Percentiles rank a stretch among this genome's conserved stretches.
phyloP scores from a whole-genome alignment of 2,797 vertebrate species.

The Peromyscus nudipes region DNA sequence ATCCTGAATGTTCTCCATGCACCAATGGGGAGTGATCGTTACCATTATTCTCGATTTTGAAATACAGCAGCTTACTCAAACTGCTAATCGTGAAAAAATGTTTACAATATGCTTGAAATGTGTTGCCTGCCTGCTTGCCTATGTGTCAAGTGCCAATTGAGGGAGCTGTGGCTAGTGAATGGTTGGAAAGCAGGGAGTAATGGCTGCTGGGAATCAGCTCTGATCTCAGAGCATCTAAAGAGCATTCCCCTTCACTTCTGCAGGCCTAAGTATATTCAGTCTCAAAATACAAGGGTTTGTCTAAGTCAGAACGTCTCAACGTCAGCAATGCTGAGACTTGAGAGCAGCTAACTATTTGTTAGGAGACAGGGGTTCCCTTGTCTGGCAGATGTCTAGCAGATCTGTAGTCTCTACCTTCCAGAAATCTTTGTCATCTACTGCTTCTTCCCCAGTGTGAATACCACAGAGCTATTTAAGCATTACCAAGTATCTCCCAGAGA shows the following conservation, averaged over 20 bases:
- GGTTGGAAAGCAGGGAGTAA: not conserved
- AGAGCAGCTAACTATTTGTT: not conserved
- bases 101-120: not conserved
- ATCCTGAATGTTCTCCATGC: not conserved
- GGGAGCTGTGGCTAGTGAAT: not conserved
- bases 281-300: slow-evolving; percentile 13
- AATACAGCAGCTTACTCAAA: not conserved
- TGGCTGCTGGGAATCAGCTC: not conserved
- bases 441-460: not conserved
- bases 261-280: not conserved
- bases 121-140: not conserved
- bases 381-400: not conserved
- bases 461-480: not conserved
- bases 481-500: not conserved
- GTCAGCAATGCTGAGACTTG: not conserved
- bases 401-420: not conserved
- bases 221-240: not conserved
- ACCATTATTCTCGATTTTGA: not conserved
- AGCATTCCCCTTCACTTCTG: not conserved
- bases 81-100: not conserved
- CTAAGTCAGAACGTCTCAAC: not conserved
- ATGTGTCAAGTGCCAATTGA: not conserved
- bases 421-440: not conserved
- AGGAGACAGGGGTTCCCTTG: not conserved
- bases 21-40: not conserved